Percentiles rank a stretch among this genome's conserved stretches.
phyloP scores from a whole-genome alignment of 2,888 invertebrate species.

The Eumerus sabulonum region DNA sequence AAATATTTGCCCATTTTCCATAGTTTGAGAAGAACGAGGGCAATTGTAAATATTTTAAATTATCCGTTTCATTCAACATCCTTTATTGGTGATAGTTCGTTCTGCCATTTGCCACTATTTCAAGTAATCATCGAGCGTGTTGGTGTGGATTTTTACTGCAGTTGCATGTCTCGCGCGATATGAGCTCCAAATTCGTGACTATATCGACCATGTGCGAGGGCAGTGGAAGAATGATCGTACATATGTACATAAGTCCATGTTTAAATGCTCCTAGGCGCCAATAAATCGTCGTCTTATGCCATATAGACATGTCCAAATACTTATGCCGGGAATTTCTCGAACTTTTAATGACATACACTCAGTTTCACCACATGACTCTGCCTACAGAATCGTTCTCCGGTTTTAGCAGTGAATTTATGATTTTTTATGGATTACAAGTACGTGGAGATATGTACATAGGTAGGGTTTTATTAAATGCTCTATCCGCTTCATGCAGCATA shows the following conservation, averaged over 20 bases:
- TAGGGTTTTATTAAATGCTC: constrained; percentile 7
- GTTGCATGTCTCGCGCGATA: constrained; percentile 39
- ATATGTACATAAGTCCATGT: constrained; percentile 10
- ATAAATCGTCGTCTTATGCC: constrained; percentile 51
- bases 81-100: too few relatives aligned
- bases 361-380: constrained; percentile 8
- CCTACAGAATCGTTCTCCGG: too few relatives aligned
- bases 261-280: constrained; percentile 57
- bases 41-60: constrained; percentile 41
- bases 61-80: too few relatives aligned
- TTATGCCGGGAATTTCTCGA: constrained; percentile 48
- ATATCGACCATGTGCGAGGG: constrained; percentile 16
- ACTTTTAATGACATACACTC: constrained; percentile 52
- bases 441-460: constrained; percentile 8
- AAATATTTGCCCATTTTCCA: not conserved
- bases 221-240: constrained; percentile 6
- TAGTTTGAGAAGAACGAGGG: not conserved
- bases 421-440: constrained; percentile 13
- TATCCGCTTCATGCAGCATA: constrained; percentile 15
- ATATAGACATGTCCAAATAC: not conserved
- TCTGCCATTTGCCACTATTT: not conserved
- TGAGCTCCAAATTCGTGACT: constrained; percentile 44
- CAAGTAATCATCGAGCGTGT: too few relatives aligned
- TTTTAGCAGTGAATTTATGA: constrained; percentile 31
- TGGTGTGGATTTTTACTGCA: constrained; percentile 44